Percentiles rank a stretch among this genome's conserved stretches.
Evolutionary conservation across 2,797 vertebrate genomes (phyloP).

Genomic region (Sebastes melanostomus): DNA sequence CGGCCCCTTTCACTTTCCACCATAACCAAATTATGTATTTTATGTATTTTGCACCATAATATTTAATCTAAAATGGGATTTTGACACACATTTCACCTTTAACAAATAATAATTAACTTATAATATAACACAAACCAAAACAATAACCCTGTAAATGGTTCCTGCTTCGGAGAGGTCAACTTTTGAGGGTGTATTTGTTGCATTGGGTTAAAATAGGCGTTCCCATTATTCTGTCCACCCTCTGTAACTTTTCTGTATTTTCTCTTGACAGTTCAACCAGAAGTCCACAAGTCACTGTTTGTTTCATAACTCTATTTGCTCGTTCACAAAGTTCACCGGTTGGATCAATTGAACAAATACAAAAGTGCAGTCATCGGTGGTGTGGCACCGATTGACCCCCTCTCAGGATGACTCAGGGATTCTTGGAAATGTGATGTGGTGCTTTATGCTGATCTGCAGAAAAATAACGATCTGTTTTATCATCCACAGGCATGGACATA

Average conservation of each 20-base stretch:
- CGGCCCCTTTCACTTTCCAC: too few relatives aligned
- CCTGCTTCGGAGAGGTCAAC: too few relatives aligned
- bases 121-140: too few relatives aligned
- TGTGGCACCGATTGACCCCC: not conserved
- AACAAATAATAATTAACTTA: too few relatives aligned
- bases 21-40: too few relatives aligned
- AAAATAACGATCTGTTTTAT: not conserved
- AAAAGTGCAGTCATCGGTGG: slow-evolving; percentile 16
- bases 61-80: too few relatives aligned
- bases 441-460: not conserved
- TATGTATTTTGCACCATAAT: too few relatives aligned
- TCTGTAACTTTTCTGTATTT: not conserved
- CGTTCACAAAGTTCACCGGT: slow-evolving; percentile 42
- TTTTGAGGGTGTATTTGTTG: too few relatives aligned
- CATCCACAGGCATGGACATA: slow-evolving; percentile 45
- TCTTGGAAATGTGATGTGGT: not conserved
- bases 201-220: too few relatives aligned
- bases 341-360: slow-evolving; percentile 57
- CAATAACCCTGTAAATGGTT: too few relatives aligned
- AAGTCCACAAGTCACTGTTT: not conserved
- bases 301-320: slow-evolving; percentile 44
- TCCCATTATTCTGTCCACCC: not conserved
- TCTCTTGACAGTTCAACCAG: not conserved
- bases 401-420: not conserved
- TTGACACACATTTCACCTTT: too few relatives aligned